Evolutionary conservation across 2,113 vertebrate genomes (phyloP), one percentile per base, ranked within the genome.

Genomic region (Cyanistes caeruleus): DNA sequence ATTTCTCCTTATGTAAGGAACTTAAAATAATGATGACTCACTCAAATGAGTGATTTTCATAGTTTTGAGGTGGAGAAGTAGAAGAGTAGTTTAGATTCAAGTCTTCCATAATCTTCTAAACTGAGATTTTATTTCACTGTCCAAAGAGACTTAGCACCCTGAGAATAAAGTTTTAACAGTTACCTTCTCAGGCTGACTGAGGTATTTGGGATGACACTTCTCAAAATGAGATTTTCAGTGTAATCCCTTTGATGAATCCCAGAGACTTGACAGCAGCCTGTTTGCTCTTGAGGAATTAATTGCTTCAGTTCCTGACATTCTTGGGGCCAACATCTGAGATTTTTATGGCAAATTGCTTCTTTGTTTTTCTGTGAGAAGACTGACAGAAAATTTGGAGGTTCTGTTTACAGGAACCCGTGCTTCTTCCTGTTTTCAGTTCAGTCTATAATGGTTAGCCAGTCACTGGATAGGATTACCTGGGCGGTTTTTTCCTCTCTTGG

Each of bases 381-480:
- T 68, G 69, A 70, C 63, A 80, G 85, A 88, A 77, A 84, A 74
- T 48, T 5, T 56, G 59, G 70, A 69, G 30, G 51, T 63, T 86
- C 88, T 84, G 1, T 84, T 88, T 68, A 77, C 41, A 77, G 87
- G 44, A 91, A 49, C n/a, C 10, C 1, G 9, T 2, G 2, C 89
- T 89, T 77, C 43, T 70, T 86, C 58, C 80, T 84, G 41, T 58
- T 93, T 89, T 80, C 73, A 72, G 37, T 82, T 94, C 68, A 75
- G 56, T 52, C 68, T 70, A n/a, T 78, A 63, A 64, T 43, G 5
- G 27, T 95, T 96, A 67, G 83, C 88, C 64, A 72, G 56, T 90
- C 80, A 84, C 83, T 96, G 91, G 91, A 74, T 90, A 70, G 90
- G 53, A 92, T 90, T 84, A 92, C 83, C 84, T 89, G 89, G 49